Conservation (phyloP, 2,113 vertebrate genomes). For the Pituophis catenifer region DNA sequence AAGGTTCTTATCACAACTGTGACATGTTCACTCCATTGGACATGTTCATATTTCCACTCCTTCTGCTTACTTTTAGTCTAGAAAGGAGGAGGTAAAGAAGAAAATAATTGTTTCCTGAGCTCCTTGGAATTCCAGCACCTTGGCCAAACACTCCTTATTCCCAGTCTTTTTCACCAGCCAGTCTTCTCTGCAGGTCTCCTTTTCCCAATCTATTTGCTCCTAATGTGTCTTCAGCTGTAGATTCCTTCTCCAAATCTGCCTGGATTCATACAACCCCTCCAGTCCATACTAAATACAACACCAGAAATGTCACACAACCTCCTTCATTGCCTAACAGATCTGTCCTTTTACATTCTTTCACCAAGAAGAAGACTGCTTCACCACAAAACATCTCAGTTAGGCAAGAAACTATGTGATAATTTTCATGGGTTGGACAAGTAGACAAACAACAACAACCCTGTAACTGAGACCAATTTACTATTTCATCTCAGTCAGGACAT, state of each 20-base stretch:
- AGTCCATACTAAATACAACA: too few species aligned
- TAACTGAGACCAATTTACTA: background rate
- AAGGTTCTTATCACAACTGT: background rate
- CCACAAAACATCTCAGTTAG: background rate
- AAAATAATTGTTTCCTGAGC: background rate
- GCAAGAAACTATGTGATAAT: background rate
- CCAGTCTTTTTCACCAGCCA: background rate
- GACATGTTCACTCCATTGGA: background rate
- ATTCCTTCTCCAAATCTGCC: background rate
- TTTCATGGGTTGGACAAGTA: background rate
- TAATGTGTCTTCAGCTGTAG: background rate
- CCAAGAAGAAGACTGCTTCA: background rate
- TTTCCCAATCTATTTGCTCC: background rate
- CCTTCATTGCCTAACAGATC: background rate
- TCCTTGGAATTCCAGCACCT: background rate
- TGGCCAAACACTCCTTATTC: background rate
- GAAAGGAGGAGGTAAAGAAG: background rate
- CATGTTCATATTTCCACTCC: background rate
- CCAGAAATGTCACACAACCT: background rate
- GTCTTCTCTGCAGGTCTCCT: background rate
- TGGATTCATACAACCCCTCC: background rate
- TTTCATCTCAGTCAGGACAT: background rate
- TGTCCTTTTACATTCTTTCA: background rate
- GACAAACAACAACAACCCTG: background rate
- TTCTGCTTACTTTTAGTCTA: background rate